Percentiles rank a stretch among this genome's conserved stretches.
Evolutionary conservation across 2,888 invertebrate genomes (phyloP).

Genomic region (Sthenelais limicola): DNA sequence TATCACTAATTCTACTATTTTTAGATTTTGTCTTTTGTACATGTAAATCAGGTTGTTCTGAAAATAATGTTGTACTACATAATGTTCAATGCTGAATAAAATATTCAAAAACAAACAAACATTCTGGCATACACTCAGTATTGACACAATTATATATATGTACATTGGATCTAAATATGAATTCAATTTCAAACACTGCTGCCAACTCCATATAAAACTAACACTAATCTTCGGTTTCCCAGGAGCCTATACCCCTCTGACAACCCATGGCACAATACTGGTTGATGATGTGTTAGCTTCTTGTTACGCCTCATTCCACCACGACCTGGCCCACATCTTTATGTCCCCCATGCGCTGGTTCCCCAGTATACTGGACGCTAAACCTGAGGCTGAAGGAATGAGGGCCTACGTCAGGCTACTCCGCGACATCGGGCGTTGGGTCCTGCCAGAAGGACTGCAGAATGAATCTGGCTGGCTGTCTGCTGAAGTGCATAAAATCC

Average conservation of each 20-base stretch:
- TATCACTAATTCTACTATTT: too few species aligned
- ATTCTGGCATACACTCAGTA: too few species aligned
- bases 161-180: too few species aligned
- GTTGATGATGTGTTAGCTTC: constrained; percentile 55
- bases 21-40: too few species aligned
- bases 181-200: too few species aligned
- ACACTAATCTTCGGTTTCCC: not conserved
- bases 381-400: constrained; percentile 20
- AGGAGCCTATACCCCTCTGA: constrained; percentile 58
- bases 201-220: not conserved
- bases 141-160: too few species aligned
- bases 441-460: constrained; percentile 11
- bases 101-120: too few species aligned
- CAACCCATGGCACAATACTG: constrained; percentile 55
- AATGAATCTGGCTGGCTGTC: not conserved
- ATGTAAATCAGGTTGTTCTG: too few species aligned
- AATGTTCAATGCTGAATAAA: too few species aligned
- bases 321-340: constrained; percentile 49
- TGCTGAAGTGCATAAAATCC: too few species aligned
- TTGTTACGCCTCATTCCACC: constrained; percentile 56
- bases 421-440: constrained; percentile 20
- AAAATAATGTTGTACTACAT: too few species aligned
- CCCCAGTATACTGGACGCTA: constrained; percentile 41
- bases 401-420: not conserved
- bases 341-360: constrained; percentile 51